Evolutionary conservation across 2,888 invertebrate genomes (phyloP).

Genomic region (Calameuta idolon): DNA sequence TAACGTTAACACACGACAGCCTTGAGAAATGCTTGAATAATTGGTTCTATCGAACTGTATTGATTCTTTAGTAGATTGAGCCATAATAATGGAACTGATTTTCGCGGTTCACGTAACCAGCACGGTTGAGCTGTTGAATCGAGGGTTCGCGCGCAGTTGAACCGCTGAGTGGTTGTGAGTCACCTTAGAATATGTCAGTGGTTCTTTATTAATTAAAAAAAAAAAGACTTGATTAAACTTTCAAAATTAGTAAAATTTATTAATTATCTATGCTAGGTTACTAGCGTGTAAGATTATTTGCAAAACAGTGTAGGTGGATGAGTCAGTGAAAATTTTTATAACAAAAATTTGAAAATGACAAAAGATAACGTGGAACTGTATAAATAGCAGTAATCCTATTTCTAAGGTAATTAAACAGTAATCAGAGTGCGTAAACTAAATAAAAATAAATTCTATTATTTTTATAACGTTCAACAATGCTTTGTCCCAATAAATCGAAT

Average conservation of each 20-base stretch:
- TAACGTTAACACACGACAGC: neutral
- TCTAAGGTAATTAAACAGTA: too few relatives aligned
- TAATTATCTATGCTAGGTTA: too few relatives aligned
- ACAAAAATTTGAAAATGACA: too few relatives aligned
- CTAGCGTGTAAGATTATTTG: too few relatives aligned
- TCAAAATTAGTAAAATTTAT: too few relatives aligned
- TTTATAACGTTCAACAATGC: neutral
- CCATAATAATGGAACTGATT: constrained; percentile 57
- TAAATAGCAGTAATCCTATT: too few relatives aligned
- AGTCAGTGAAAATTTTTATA: too few relatives aligned
- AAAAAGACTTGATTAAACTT: too few relatives aligned
- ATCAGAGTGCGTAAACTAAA: too few relatives aligned
- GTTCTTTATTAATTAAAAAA: constrained; percentile 27
- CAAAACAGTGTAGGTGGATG: too few relatives aligned
- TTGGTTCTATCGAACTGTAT: constrained; percentile 50
- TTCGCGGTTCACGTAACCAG: constrained; percentile 61
- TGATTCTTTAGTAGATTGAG: constrained; percentile 51
- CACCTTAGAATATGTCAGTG: constrained; percentile 55
- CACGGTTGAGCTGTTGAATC: constrained; percentile 55
- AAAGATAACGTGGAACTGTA: too few relatives aligned
- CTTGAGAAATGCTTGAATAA: constrained; percentile 32
- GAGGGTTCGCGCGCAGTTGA: constrained; percentile 58
- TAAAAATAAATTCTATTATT: constrained; percentile 9
- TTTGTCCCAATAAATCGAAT: too few relatives aligned
- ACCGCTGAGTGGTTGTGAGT: constrained; percentile 57